phyloP scores from a whole-genome alignment of 2,113 vertebrate genomes.

The Oncorhynchus mykiss region DNA sequence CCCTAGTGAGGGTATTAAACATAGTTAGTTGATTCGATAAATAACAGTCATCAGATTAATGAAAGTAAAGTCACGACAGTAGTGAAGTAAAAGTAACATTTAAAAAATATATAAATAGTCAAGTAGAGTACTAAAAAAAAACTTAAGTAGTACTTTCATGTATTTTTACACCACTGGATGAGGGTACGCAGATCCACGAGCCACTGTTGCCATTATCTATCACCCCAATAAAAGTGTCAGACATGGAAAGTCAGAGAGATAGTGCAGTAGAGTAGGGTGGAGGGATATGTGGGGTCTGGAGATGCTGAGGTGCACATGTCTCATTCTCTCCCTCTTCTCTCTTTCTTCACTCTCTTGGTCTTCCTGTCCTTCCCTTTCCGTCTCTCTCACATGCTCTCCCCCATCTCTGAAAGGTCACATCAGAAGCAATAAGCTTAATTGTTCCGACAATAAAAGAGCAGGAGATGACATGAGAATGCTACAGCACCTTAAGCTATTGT shows the following conservation, averaged over 20 bases:
- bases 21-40: too few species aligned
- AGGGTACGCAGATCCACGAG: too few species aligned
- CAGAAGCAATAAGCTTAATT: slow-evolving; percentile 60
- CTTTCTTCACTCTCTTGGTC: slow-evolving; percentile 37
- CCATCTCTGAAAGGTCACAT: slow-evolving; percentile 56
- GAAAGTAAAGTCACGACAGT: too few species aligned
- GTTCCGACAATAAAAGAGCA: slow-evolving; percentile 59
- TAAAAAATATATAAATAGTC: too few species aligned
- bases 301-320: not conserved
- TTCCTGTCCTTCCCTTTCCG: slow-evolving; percentile 23
- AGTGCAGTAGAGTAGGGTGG: not conserved
- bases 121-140: too few species aligned
- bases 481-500: not conserved
- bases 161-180: too few species aligned
- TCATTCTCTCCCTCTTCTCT: slow-evolving; percentile 30
- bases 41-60: too few species aligned
- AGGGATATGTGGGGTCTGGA: slow-evolving; percentile 11
- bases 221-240: slow-evolving; percentile 11
- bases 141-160: too few species aligned
- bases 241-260: not conserved
- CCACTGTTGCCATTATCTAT: not conserved
- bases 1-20: too few species aligned
- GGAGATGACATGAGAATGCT: slow-evolving; percentile 36
- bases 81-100: too few species aligned
- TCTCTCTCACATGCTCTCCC: slow-evolving; percentile 37